Evolutionary conservation across 1,140 invertebrate genomes (phyloP).

Genomic region (Mylabris phalerata): DNA sequence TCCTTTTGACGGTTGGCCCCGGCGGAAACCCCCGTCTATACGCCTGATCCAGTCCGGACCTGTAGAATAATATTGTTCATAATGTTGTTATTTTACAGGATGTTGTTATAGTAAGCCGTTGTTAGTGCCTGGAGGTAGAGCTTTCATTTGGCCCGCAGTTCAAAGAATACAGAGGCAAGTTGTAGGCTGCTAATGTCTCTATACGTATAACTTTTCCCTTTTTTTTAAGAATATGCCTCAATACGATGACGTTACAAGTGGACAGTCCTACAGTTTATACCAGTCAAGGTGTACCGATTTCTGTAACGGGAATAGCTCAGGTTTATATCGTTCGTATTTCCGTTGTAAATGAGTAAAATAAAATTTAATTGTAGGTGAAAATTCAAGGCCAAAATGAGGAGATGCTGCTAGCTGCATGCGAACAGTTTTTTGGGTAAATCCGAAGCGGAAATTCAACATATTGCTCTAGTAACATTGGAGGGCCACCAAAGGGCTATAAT

Average conservation of each 20-base stretch:
- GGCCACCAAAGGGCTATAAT: conserved; percentile 97
- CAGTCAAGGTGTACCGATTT: conserved; percentile 93
- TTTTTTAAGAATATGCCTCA: conserved; percentile 67
- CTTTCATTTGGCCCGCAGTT: conserved; percentile 93
- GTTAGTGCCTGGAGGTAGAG: conserved; percentile 87
- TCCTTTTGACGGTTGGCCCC: no score
- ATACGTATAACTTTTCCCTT: conserved; percentile 54
- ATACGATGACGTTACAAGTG: conserved; percentile 93
- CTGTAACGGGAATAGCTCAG: conserved; percentile 95
- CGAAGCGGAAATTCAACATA: conserved; percentile 83
- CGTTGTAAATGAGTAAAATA: not conserved
- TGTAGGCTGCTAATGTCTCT: conserved; percentile 12
- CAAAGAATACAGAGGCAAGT: conserved; percentile 87
- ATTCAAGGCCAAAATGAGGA: conserved; percentile 96
- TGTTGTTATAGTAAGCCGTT: conserved; percentile 87
- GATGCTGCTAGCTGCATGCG: conserved; percentile 93
- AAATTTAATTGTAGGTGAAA: conserved; percentile 54
- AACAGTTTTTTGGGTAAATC: conserved; percentile 93
- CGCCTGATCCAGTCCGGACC: no score
- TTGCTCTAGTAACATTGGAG: conserved; percentile 92
- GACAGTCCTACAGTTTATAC: conserved; percentile 92
- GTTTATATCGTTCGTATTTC: conserved; percentile 45
- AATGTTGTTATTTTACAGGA: conserved; percentile 44
- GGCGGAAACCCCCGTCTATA: no score
- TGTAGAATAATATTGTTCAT: no score